Conservation (phyloP, 2,888 invertebrate species). For the Hypomecis punctinalis region DNA sequence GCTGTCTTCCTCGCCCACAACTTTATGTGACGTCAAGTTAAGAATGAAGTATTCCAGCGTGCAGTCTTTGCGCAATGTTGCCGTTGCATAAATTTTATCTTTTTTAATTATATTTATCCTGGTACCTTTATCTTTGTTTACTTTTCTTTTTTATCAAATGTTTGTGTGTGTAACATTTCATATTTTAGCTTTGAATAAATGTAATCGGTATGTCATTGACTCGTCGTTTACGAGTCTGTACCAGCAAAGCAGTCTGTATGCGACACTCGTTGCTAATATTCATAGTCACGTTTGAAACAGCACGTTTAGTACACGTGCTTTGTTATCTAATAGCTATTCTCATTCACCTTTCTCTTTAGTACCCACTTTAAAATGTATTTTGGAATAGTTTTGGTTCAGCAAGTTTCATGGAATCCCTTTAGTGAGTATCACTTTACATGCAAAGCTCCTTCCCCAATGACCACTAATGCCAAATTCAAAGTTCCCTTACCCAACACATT, state of each 20-base stretch:
- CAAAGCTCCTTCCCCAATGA: constrained; percentile 51
- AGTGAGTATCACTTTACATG: constrained; percentile 43
- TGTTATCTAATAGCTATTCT: constrained; percentile 53
- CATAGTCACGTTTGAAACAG: constrained; percentile 56
- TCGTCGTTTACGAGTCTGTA: constrained; percentile 31
- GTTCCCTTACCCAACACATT: constrained; percentile 55
- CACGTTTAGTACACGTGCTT: constrained; percentile 57
- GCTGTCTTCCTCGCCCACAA: constrained; percentile 77
- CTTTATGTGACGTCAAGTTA: constrained; percentile 83
- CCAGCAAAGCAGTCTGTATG: constrained; percentile 29
- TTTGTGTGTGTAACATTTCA: constrained; percentile 48
- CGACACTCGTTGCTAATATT: constrained; percentile 39
- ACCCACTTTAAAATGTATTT: constrained; percentile 37
- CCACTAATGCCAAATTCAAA: constrained; percentile 58
- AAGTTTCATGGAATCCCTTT: constrained; percentile 38
- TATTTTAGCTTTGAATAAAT: constrained; percentile 35
- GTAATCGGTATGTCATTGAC: constrained; percentile 50
- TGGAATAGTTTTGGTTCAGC: constrained; percentile 32
- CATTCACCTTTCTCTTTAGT: constrained; percentile 41
- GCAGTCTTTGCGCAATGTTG: constrained; percentile 73
- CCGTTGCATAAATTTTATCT: constrained; percentile 76
- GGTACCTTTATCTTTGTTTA: constrained; percentile 42
- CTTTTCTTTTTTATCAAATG: constrained; percentile 36
- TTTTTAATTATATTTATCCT: constrained; percentile 69
- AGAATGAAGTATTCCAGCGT: constrained; percentile 77